phyloP scores from a whole-genome alignment of 2,888 invertebrate species.

The Notodonta dromedarius region DNA sequence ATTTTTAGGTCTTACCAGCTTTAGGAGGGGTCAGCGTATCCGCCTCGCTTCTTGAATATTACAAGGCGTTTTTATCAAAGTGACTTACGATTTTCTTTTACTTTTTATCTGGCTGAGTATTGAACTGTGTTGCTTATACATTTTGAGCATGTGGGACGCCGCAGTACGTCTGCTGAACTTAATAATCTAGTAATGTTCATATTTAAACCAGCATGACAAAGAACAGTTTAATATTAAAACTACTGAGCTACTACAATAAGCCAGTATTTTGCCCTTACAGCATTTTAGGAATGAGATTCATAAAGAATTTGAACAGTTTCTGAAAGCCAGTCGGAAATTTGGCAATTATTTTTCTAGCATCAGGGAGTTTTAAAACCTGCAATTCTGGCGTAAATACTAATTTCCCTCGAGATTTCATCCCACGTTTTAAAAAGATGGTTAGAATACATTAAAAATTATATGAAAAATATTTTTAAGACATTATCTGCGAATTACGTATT shows the following conservation, averaged over 20 bases:
- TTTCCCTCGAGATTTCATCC: background rate
- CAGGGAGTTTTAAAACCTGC: background rate
- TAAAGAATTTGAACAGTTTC: too few relatives aligned
- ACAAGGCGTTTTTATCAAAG: background rate
- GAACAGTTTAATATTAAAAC: too few relatives aligned
- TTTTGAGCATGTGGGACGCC: too few relatives aligned
- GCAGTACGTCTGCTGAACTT: too few relatives aligned
- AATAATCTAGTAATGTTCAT: too few relatives aligned
- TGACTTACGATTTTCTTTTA: background rate
- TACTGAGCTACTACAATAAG: too few relatives aligned
- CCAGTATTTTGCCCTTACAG: too few relatives aligned
- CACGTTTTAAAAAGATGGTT: background rate
- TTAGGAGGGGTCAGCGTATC: constrained; percentile 1
- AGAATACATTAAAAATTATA: background rate
- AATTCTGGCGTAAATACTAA: background rate
- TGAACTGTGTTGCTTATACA: too few relatives aligned
- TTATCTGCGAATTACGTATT: background rate
- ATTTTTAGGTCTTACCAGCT: background rate
- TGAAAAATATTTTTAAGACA: background rate
- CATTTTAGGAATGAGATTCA: too few relatives aligned
- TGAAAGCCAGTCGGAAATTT: too few relatives aligned
- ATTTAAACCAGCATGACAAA: too few relatives aligned
- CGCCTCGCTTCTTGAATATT: background rate
- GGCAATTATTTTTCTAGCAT: background rate
- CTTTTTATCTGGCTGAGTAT: background rate